Percentiles rank a stretch among this genome's conserved stretches.
Conservation (phyloP, 2,888 invertebrate species). For the Idaea biselata region DNA sequence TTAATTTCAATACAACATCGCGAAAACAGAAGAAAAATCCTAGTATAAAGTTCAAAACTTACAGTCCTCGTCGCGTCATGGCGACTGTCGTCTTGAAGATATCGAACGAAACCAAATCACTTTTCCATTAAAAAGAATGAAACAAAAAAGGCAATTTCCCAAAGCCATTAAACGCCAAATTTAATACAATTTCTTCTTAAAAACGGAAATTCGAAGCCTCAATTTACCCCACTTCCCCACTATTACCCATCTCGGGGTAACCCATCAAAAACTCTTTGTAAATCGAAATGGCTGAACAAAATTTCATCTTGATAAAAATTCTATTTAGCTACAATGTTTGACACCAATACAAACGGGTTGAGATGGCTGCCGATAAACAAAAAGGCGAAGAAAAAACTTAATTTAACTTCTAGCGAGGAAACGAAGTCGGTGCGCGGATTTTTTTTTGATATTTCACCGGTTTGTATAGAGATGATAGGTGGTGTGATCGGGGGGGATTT, state of each 20-base stretch:
- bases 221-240: constrained; percentile 29
- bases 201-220: constrained; percentile 37
- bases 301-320: constrained; percentile 77
- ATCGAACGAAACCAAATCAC: constrained; percentile 4
- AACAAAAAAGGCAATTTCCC: constrained; percentile 32
- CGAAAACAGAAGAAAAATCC: too few species aligned
- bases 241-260: constrained; percentile 15
- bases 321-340: constrained; percentile 66
- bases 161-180: constrained; percentile 1
- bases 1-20: too few species aligned
- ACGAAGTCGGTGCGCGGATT: constrained; percentile 57
- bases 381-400: constrained; percentile 66
- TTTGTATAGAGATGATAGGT: constrained; percentile 23
- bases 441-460: constrained; percentile 48
- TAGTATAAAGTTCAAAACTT: neutral
- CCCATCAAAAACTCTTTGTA: constrained; percentile 32
- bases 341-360: constrained; percentile 70
- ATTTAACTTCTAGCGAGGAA: constrained; percentile 73
- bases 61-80: neutral
- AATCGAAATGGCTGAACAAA: constrained; percentile 52
- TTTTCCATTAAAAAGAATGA: constrained; percentile 2
- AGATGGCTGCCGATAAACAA: constrained; percentile 75
- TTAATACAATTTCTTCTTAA: constrained; percentile 9
- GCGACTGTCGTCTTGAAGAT: neutral
- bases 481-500: constrained; percentile 35